Conservation (phyloP, 2,113 vertebrate genomes). For the Actenoides hombroni region DNA sequence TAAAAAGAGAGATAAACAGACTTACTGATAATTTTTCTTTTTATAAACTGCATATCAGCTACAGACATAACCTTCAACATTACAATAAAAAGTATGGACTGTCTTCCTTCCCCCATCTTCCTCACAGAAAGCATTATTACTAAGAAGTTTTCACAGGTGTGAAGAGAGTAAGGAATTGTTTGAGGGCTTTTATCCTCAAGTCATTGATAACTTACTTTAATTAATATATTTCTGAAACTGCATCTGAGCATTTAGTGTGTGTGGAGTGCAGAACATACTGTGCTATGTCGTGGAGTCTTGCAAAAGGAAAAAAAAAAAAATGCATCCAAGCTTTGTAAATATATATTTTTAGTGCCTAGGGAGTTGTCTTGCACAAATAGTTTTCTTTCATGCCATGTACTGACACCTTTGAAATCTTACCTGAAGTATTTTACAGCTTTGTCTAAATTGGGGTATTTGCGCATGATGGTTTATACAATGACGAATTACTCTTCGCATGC, state of each 20-base stretch:
- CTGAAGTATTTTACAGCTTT: not conserved
- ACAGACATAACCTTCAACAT: not conserved
- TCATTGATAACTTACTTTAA: not conserved
- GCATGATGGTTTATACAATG: not conserved
- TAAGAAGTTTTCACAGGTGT: not conserved
- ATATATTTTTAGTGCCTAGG: not conserved
- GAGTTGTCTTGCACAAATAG: not conserved
- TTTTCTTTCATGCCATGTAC: not conserved
- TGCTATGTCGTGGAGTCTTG: not conserved
- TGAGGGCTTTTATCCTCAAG: not conserved
- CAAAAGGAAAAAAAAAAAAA: not conserved
- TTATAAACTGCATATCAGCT: not conserved
- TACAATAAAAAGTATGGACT: rapidly evolving
- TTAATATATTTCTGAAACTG: not conserved
- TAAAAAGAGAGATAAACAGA: not conserved
- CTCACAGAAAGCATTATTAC: not conserved
- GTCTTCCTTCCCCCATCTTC: not conserved
- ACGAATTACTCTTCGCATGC: not conserved
- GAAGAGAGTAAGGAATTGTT: not conserved
- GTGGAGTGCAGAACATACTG: not conserved
- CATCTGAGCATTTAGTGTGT: not conserved
- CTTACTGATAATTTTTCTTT: not conserved
- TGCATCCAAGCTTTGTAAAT: not conserved
- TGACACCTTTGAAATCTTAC: not conserved
- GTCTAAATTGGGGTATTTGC: not conserved